phyloP scores from a whole-genome alignment of 2,797 vertebrate genomes.

The Zenarchopterus dispar region DNA sequence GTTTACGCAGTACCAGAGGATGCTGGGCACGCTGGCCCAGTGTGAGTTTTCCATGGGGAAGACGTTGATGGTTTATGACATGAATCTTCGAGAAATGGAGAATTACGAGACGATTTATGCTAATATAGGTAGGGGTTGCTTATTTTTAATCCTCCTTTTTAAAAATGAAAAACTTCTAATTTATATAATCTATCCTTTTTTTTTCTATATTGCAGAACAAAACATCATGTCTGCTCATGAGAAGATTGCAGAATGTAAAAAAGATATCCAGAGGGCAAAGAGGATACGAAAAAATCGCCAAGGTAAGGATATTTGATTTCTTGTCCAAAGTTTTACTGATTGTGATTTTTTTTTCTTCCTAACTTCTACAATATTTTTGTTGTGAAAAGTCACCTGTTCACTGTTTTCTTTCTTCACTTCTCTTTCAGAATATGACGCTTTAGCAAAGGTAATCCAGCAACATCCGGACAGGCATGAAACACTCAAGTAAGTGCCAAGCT shows the following conservation, averaged over 20 bases:
- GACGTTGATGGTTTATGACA: slow-evolving; percentile 95
- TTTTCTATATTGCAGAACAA: slow-evolving; percentile 81
- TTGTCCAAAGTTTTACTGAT: neutral
- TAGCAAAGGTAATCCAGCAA: slow-evolving; percentile 97
- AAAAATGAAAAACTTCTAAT: neutral
- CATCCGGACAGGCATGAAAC: slow-evolving; percentile 98
- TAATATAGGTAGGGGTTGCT: slow-evolving; percentile 88
- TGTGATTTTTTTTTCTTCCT: neutral
- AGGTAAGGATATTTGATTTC: slow-evolving; percentile 78
- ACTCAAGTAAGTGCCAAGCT: slow-evolving; percentile 87
- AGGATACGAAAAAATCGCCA: slow-evolving; percentile 98
- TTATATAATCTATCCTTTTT: neutral
- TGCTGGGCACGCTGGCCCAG: slow-evolving; percentile 93
- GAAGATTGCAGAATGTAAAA: slow-evolving; percentile 97
- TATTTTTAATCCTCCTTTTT: neutral
- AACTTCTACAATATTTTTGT: neutral
- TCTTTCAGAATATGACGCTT: slow-evolving; percentile 92
- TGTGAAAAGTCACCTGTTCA: neutral
- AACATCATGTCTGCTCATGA: slow-evolving; percentile 95
- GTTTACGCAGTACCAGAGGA: slow-evolving; percentile 94
- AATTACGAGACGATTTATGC: slow-evolving; percentile 97
- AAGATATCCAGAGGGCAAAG: slow-evolving; percentile 97
- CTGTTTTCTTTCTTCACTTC: neutral
- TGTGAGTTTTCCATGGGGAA: slow-evolving; percentile 99
- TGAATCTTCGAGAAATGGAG: slow-evolving; percentile 99